Percentiles rank a stretch among this genome's conserved stretches.
Evolutionary conservation across 2,888 invertebrate genomes (phyloP).

Genomic region (Caenorhabditis sp.): DNA sequence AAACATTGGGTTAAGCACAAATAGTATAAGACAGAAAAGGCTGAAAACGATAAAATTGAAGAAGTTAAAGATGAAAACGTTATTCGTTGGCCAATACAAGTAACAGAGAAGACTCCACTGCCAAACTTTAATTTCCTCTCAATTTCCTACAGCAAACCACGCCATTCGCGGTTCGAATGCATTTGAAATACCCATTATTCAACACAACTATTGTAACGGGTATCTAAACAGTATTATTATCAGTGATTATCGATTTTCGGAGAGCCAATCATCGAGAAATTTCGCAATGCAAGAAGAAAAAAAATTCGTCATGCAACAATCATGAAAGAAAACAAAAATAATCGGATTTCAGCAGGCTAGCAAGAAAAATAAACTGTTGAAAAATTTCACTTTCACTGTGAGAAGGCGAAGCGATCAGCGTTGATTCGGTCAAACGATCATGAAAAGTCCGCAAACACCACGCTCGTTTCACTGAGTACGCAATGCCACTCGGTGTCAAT

Average conservation of each 20-base stretch:
- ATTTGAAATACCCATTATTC: no score
- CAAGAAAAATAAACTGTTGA: not conserved
- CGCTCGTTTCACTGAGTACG: constrained; percentile 10
- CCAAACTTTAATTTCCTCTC: not conserved
- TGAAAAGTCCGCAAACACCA: constrained; percentile 19
- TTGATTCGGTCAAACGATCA: constrained; percentile 17
- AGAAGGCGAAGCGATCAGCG: not conserved
- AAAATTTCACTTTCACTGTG: not conserved
- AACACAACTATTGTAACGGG: no score
- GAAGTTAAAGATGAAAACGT: no score
- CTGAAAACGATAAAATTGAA: no score
- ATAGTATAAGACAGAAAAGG: no score
- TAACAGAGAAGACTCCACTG: no score
- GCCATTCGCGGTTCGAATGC: no score
- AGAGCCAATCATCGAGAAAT: not conserved
- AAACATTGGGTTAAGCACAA: no score
- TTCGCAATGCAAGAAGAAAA: not conserved
- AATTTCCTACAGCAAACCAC: no score
- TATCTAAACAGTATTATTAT: not conserved
- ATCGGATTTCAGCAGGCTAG: not conserved
- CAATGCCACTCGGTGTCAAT: constrained; percentile 3
- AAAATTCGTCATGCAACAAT: not conserved
- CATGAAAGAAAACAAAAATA: not conserved
- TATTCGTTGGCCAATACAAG: no score
- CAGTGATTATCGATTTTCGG: not conserved